Evolutionary conservation across 2,888 invertebrate species (phyloP).

Genomic region (Xestia ashworthii): DNA sequence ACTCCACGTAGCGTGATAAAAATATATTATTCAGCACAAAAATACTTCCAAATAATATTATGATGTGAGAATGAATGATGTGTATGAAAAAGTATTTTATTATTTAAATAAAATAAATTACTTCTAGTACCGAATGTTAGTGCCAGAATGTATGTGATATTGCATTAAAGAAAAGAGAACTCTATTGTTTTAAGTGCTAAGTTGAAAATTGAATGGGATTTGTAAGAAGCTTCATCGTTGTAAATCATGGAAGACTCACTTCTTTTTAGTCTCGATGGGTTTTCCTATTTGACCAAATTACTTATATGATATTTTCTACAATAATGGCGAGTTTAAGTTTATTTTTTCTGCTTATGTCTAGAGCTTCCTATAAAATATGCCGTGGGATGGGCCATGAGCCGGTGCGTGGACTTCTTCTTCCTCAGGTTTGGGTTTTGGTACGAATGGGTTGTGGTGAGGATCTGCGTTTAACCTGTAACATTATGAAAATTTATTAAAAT

Average conservation of each 20-base stretch:
- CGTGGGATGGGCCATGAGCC: constrained; percentile 47
- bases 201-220: constrained; percentile 2
- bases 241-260: constrained; percentile 14
- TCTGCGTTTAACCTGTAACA: constrained; percentile 94
- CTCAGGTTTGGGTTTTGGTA: constrained; percentile 93
- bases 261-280: constrained; percentile 41
- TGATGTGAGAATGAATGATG: constrained; percentile 43
- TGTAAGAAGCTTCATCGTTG: constrained; percentile 10
- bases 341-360: constrained; percentile 32
- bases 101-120: constrained; percentile 60
- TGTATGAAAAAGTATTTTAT: constrained; percentile 43
- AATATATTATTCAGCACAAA: constrained; percentile 35
- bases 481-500: neutral
- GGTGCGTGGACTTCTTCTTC: constrained; percentile 45
- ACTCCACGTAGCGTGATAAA: constrained; percentile 40
- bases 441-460: constrained; percentile 95
- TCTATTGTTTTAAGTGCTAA: neutral
- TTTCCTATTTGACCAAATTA: constrained; percentile 47
- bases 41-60: constrained; percentile 23
- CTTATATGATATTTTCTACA: constrained; percentile 44
- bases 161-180: constrained; percentile 8
- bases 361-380: constrained; percentile 67
- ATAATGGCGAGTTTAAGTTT: constrained; percentile 57
- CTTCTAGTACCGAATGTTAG: constrained; percentile 46
- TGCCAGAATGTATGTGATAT: constrained; percentile 20